A percentile compares a stretch with the other conserved stretches of the same genome.
These are phyloP conservation scores for Prorops nasuta DNA, from an alignment of 1,140 invertebrate genomes.

Conservation along the genomic window DNA sequence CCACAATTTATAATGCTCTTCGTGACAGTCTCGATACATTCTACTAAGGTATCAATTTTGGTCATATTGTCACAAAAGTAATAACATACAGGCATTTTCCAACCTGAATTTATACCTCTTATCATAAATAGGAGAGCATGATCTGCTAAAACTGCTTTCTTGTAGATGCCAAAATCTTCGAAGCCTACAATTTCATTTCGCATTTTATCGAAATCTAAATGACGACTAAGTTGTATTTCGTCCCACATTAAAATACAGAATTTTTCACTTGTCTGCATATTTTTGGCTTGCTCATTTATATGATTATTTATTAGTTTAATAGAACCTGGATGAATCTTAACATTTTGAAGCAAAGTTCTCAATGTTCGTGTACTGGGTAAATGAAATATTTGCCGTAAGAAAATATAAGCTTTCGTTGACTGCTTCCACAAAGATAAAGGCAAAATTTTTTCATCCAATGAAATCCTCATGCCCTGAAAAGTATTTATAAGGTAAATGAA, in stretches of 20 bases:
- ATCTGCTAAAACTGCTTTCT: slow-evolving; percentile 12
- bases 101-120: slow-evolving; percentile 9
- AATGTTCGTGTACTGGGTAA: slow-evolving; percentile 7
- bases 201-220: too few relatives aligned
- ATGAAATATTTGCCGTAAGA: slow-evolving; percentile 9
- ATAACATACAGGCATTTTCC: slow-evolving; percentile 14
- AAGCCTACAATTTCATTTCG: slow-evolving; percentile 7
- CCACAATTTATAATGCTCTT: slow-evolving; percentile 12
- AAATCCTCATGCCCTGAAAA: slow-evolving; percentile 3
- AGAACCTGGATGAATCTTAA: slow-evolving; percentile 13
- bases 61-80: slow-evolving; percentile 9
- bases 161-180: slow-evolving; percentile 2
- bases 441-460: slow-evolving; percentile 15
- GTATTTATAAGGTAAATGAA: too few relatives aligned
- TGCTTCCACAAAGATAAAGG: slow-evolving; percentile 15
- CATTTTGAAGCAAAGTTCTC: slow-evolving; percentile 6
- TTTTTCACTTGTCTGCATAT: slow-evolving; percentile 14
- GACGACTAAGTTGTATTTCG: too few relatives aligned
- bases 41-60: slow-evolving; percentile 2
- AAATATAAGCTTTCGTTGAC: slow-evolving; percentile 11
- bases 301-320: slow-evolving; percentile 8
- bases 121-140: slow-evolving; percentile 15
- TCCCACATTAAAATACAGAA: slow-evolving; percentile 8
- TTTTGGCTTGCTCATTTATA: slow-evolving; percentile 5
- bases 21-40: slow-evolving; percentile 4